A percentile compares a stretch with the other conserved stretches of the same genome.
Evolutionary conservation across 2,113 vertebrate genomes (phyloP).

Genomic region (Anguilla japonica): DNA sequence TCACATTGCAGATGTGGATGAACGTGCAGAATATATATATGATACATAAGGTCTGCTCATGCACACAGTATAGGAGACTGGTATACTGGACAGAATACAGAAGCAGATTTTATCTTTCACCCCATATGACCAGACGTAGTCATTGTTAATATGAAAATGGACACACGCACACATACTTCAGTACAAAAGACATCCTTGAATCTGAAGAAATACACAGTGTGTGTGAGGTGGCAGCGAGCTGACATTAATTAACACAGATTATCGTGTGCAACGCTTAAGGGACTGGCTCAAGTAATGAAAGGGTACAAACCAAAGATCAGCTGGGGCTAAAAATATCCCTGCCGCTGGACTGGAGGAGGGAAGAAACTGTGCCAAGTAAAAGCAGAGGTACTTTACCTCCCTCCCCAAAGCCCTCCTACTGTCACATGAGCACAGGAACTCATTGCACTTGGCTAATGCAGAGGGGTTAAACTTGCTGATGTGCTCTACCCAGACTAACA

Average conservation of each 20-base stretch:
- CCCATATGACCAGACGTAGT: not conserved
- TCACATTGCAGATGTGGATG: conserved; percentile 21
- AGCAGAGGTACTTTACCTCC: not conserved
- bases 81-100: not conserved
- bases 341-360: not conserved
- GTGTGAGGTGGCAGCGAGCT: conserved; percentile 28
- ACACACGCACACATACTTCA: not conserved
- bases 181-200: not conserved
- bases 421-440: conserved; percentile 1
- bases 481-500: not conserved
- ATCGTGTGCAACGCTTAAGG: conserved; percentile 24
- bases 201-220: not conserved
- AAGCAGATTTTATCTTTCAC: conserved; percentile 13
- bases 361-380: conserved; percentile 19
- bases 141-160: conserved; percentile 2
- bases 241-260: conserved; percentile 45
- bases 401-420: conserved; percentile 8
- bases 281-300: conserved; percentile 16
- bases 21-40: conserved; percentile 25
- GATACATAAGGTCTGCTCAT: conserved; percentile 31
- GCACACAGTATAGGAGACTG: not conserved
- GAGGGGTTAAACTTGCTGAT: not conserved
- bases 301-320: conserved; percentile 6
- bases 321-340: conserved; percentile 37
- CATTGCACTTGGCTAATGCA: conserved; percentile 4